phyloP scores from a whole-genome alignment of 2,113 vertebrate species.

The Halichoerus grypus region DNA sequence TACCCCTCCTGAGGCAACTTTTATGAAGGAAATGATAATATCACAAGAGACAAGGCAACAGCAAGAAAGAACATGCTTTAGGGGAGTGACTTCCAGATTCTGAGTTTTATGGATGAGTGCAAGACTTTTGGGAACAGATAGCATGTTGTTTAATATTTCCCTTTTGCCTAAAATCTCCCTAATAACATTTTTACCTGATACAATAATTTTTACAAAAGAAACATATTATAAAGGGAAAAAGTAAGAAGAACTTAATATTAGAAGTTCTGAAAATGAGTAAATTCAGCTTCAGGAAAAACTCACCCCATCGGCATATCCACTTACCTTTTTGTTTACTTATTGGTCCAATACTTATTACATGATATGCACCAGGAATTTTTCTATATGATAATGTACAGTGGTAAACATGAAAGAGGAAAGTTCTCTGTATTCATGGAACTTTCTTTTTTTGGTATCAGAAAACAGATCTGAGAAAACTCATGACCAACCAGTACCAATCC shows the following conservation, averaged over 20 bases:
- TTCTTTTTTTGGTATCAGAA: neutral
- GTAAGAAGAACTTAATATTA: neutral
- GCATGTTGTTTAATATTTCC: neutral
- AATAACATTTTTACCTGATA: neutral
- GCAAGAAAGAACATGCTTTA: slow-evolving; percentile 14
- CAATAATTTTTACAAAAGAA: slow-evolving; percentile 9
- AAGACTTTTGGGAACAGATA: neutral
- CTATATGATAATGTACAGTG: neutral
- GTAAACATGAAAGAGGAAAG: neutral
- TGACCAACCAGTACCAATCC: neutral
- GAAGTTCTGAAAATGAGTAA: slow-evolving; percentile 36
- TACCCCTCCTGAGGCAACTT: neutral
- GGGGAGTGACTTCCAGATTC: slow-evolving; percentile 17
- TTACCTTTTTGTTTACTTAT: slow-evolving; percentile 5
- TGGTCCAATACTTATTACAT: neutral
- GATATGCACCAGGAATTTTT: neutral
- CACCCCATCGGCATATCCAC: neutral
- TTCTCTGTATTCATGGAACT: neutral
- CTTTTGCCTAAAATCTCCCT: slow-evolving; percentile 1
- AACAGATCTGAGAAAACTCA: slow-evolving; percentile 28
- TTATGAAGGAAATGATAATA: slow-evolving; percentile 11
- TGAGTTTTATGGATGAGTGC: slow-evolving; percentile 5
- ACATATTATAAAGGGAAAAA: neutral
- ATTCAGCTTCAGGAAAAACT: slow-evolving; percentile 13
- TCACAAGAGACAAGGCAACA: slow-evolving; percentile 15